Base-by-base conservation (phyloP, 2,888 invertebrate species). In the Netelia melanura region DNA sequence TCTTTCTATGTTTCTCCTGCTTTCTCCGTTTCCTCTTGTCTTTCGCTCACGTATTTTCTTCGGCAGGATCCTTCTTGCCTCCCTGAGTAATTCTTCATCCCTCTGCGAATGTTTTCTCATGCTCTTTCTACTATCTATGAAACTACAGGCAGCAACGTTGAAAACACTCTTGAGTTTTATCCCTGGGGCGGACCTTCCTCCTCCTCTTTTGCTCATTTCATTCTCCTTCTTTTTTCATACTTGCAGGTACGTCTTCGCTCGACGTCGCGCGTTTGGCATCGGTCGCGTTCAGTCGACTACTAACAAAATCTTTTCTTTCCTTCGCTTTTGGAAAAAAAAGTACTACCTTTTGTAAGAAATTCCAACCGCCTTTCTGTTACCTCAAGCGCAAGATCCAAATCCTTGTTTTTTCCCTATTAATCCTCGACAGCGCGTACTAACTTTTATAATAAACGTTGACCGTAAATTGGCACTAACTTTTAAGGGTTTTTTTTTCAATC, bases 131-230 rank as follows among this genome's bases (percentile, higher is more conserved):
- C 70, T 75, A 52, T 54, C 77, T 77, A 70, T 77, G 70, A 25
- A 74, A 79, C 72, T 81, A 72, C 72, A 67, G 61, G 62, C 61
- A 77, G 62, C 21, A 71, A 77, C 76, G 81, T 77, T 81, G 67
- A 74, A 86, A 86, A 86, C 76, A 85, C 79, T 83, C 83, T 82
- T 68, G 65, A 81, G 85, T 86, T 86, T 86, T 84, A 86, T 79
- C 82, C 86, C 82, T 61, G 17, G 74, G 80, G 78, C 62, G 72
- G 58, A 68, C 17, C 52, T 81, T 78, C 61, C 43, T 76, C 17
- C 62, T 72, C 77, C 38, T 65, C 30, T 79, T 74, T 81, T 78
- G 25, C 75, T 43, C 77, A 62, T 64, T 76, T 72, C 62, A 38
- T 23, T 44, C 56, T 70, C 48, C 67, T 58, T 78, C 74, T 65